Base-by-base conservation (phyloP, 92 coral and sea anemone species). In the Hydrozoanthus gracilis region DNA sequence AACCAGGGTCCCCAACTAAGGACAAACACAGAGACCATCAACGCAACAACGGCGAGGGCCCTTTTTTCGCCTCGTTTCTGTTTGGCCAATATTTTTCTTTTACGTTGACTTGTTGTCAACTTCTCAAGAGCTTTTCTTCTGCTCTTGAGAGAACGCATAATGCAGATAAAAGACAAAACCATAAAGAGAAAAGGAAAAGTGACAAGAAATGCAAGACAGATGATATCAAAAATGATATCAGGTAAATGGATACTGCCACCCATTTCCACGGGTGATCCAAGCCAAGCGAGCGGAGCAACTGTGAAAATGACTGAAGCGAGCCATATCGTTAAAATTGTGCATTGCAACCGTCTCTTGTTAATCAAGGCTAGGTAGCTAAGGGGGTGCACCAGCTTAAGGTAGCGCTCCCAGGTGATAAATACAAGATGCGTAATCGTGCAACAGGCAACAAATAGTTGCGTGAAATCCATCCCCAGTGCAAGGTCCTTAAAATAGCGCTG, bases 341-440 rank as follows among this genome's bases (percentile, higher is more conserved):
- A 6, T 20, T 17, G 74, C 44, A 70, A 27, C 74, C 74, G 49
- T 27, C 46, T 70, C 10, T 27, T 70, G 44, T 44, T 70, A 4
- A 70, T 27, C 9, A 70, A 13, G 46, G 44, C 16, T 3, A 70
- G 13, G 13, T 70, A 70, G 46, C 74, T 70, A 6, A 70, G 44
- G 44, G 46, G 74, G 3, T 48, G 74, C 4, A 39, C 74, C 50
- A 70, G 14, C 11, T 70, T 70, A 48, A 70, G 20, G 46, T 70
- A 70, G 44, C 74, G 74, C 74, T 70, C 74, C 74, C 74, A 70
- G 74, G 74, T 27, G 8, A 70, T 70, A 44, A 70, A 70, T 14
- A 70, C 74, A 44, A 70, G 74, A 48, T 70, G 74, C 14, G 74
- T 47, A 13, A 70, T 70, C 46, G 74, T 70, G 46, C 44, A 17